A percentile compares a stretch with the other conserved stretches of the same genome.
phyloP scores from a whole-genome alignment of 1,140 invertebrate genomes.

The Drosophila pruinosa region DNA sequence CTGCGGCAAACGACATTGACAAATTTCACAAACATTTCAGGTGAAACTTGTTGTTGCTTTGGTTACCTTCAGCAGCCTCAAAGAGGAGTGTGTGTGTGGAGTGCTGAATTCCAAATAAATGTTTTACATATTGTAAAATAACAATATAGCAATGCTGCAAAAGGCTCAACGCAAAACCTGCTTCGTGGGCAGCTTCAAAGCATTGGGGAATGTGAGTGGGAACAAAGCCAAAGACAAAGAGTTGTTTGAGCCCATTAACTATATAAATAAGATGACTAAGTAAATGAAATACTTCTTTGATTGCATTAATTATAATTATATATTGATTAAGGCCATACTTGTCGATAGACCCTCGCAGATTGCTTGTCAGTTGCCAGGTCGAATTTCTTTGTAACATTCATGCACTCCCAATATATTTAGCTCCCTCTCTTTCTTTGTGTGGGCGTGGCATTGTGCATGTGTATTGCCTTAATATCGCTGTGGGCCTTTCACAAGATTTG shows the following conservation, averaged over 20 bases:
- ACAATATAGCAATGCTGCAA: conserved; percentile 55
- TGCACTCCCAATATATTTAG: conserved; percentile 23
- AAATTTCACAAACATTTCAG: conserved; percentile 7
- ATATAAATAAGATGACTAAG: background rate
- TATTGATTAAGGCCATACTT: background rate
- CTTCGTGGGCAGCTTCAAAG: background rate
- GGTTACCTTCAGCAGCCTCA: background rate
- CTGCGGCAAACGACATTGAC: conserved; percentile 36
- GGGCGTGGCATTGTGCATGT: background rate
- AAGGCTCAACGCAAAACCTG: background rate
- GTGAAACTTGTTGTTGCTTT: background rate
- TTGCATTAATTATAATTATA: too few species aligned
- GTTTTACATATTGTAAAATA: conserved; percentile 74
- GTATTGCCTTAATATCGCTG: conserved; percentile 4
- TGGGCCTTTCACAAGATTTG: conserved; percentile 23
- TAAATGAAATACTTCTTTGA: background rate
- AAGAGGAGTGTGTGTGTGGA: background rate
- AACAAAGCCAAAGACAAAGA: background rate
- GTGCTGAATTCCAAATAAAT: conserved; percentile 53
- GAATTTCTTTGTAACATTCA: conserved; percentile 61
- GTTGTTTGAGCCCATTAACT: background rate
- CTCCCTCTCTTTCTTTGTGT: background rate
- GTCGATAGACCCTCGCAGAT: background rate
- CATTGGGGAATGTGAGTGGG: background rate
- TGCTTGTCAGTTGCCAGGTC: conserved; percentile 19